These are phyloP conservation scores for Zhengitettix transpicula DNA, from an alignment of 2,888 invertebrate genomes.

Conservation along the genomic window DNA sequence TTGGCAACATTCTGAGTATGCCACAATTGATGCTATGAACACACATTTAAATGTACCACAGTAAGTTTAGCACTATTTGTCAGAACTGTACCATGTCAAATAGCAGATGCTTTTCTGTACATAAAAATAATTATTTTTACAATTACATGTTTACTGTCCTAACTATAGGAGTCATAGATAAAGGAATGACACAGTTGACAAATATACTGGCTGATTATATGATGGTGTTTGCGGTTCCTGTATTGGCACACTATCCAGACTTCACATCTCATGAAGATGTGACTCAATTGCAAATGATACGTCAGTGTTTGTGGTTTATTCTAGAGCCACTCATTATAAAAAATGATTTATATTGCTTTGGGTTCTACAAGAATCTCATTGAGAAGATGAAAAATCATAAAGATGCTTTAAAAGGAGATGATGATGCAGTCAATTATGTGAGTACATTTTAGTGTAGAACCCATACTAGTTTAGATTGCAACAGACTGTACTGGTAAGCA, in stretches of 20 bases:
- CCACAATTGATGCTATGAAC: no score
- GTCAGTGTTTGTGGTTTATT: slow-evolving; percentile 84
- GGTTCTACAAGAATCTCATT: slow-evolving; percentile 85
- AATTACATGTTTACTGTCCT: neutral
- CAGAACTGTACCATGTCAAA: no score
- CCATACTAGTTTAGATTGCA: no score
- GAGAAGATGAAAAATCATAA: slow-evolving; percentile 91
- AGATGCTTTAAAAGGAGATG: slow-evolving; percentile 69
- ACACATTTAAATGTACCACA: no score
- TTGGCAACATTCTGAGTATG: no score
- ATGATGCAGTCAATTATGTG: slow-evolving; percentile 69
- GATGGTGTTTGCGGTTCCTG: slow-evolving; percentile 90
- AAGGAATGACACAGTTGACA: slow-evolving; percentile 57
- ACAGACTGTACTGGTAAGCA: no score
- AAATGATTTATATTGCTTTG: slow-evolving; percentile 86
- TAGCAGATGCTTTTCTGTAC: no score
- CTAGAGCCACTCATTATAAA: slow-evolving; percentile 85
- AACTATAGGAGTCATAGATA: slow-evolving; percentile 35
- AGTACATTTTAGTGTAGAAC: slow-evolving; percentile 22
- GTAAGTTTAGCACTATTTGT: no score
- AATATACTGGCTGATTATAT: slow-evolving; percentile 93
- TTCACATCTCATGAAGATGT: slow-evolving; percentile 63
- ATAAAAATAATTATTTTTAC: no score
- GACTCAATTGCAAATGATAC: slow-evolving; percentile 57
- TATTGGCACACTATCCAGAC: slow-evolving; percentile 83